A percentile compares a stretch with the other conserved stretches of the same genome.
Conservation (phyloP, 2,797 vertebrate genomes). For the Phoeniculus purpureus region DNA sequence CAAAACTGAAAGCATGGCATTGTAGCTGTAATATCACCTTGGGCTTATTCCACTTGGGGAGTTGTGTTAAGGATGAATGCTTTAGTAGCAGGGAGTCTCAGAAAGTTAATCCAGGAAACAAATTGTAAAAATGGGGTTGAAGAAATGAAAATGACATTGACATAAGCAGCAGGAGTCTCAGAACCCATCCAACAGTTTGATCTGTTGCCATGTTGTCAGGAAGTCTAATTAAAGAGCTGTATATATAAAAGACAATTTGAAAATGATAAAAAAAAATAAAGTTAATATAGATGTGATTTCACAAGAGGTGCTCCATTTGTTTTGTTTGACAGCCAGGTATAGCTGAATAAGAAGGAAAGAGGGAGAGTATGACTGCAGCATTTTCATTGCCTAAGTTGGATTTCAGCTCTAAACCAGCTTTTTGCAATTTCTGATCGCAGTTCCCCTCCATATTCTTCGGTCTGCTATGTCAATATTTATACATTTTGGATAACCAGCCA, state of each 20-base stretch:
- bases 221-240: conserved; percentile 15
- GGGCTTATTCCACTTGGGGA: not conserved
- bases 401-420: not conserved
- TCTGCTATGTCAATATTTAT: not conserved
- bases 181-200: not conserved
- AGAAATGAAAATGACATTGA: not conserved
- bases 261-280: conserved; percentile 21
- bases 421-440: conserved; percentile 10
- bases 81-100: not conserved
- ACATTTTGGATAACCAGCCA: conserved; percentile 21
- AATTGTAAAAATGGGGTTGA: not conserved
- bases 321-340: conserved; percentile 8
- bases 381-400: not conserved
- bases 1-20: not conserved
- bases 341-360: not conserved
- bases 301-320: conserved; percentile 21
- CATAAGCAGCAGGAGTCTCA: not conserved
- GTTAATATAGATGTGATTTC: conserved; percentile 22
- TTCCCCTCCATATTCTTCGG: not conserved
- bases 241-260: not conserved
- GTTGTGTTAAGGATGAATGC: not conserved
- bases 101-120: conserved; percentile 18
- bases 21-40: not conserved
- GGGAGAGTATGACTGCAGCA: not conserved
- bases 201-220: not conserved